These are phyloP conservation scores for Diprion similis DNA, from an alignment of 1,140 invertebrate genomes.

Conservation along the genomic window DNA sequence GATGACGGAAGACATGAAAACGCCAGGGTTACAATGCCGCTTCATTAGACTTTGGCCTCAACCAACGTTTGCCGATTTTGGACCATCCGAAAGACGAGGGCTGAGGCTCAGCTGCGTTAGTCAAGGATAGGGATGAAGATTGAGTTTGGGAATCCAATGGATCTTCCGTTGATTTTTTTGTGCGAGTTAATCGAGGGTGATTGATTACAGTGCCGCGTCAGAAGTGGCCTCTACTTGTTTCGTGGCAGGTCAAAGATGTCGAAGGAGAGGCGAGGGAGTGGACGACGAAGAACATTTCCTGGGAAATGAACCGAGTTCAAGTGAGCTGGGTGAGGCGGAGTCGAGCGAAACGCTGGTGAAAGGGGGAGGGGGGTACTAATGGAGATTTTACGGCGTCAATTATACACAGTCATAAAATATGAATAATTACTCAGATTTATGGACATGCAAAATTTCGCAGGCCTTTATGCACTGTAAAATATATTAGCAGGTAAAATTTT, in stretches of 20 bases:
- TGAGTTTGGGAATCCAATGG: too few relatives aligned
- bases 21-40: background rate
- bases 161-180: too few relatives aligned
- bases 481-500: background rate
- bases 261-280: too few relatives aligned
- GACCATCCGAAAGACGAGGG: background rate
- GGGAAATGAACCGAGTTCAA: background rate
- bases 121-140: too few relatives aligned
- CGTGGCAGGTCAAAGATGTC: too few relatives aligned
- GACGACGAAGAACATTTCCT: background rate
- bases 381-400: background rate
- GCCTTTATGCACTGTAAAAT: background rate
- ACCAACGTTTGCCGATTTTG: background rate
- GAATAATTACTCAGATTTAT: background rate
- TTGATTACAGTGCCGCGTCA: background rate
- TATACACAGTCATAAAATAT: conserved; percentile 8
- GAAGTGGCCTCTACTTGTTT: too few relatives aligned
- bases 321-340: background rate
- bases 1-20: background rate
- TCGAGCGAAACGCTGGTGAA: too few relatives aligned
- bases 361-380: background rate
- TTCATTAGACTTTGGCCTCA: conserved; percentile 5
- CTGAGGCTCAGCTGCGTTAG: background rate
- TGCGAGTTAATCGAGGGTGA: background rate
- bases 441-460: background rate